Evolutionary conservation across 2,113 vertebrate genomes (phyloP).

Genomic region (Dromiciops gliroides): DNA sequence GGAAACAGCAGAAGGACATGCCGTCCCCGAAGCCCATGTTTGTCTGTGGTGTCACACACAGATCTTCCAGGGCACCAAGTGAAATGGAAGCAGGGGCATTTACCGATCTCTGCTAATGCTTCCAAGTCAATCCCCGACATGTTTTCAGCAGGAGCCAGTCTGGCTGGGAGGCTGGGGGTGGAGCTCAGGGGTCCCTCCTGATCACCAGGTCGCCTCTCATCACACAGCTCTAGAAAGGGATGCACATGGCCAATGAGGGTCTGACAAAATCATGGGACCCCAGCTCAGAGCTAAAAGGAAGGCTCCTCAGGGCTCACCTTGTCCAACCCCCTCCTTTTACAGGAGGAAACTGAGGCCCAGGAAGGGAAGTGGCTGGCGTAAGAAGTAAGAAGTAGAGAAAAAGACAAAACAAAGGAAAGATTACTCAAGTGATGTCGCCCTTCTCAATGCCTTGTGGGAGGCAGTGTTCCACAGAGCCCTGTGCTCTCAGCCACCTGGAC

Average conservation of each 20-base stretch:
- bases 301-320: neutral
- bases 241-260: neutral
- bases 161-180: neutral
- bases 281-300: neutral
- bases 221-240: neutral
- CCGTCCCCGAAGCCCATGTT: neutral
- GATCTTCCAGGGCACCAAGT: neutral
- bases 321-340: neutral
- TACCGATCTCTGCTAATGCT: conserved; percentile 87
- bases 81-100: conserved; percentile 17
- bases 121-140: conserved; percentile 82
- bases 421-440: too few relatives aligned
- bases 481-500: too few relatives aligned
- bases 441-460: too few relatives aligned
- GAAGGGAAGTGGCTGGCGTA: too few relatives aligned
- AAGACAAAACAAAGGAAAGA: too few relatives aligned
- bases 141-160: conserved; percentile 1
- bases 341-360: neutral
- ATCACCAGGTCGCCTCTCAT: neutral
- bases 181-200: neutral
- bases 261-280: neutral
- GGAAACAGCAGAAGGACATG: too few relatives aligned
- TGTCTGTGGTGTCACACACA: neutral
- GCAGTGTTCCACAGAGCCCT: too few relatives aligned
- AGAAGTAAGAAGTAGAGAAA: too few relatives aligned